Evolutionary conservation across 2,113 vertebrate species (phyloP), one percentile per base, ranked within the genome.

Genomic region (Ictidomys tridecemlineatus): DNA sequence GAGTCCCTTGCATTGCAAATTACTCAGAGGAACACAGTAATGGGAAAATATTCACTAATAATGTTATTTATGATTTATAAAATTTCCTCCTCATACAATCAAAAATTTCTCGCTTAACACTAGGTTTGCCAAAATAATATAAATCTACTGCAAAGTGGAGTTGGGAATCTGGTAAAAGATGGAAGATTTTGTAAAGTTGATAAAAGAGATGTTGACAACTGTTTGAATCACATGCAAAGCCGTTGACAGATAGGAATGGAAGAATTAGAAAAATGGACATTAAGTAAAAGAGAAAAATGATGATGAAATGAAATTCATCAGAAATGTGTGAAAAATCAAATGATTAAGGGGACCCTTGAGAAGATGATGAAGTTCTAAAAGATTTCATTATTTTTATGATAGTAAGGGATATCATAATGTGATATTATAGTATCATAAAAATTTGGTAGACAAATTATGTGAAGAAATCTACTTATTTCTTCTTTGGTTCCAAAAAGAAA

Each of bases 271-370:
- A 92, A 91, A 48, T 73, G 34, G 87, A 32, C 56, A 84, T 45
- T 85, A 88, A 89, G 26, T 69, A 77, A 91, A 56, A 87, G 63
- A 73, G 34, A 16, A 93, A 95, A 94, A 91, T n/a, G 34, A 73
- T 80, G 76, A 83, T 58, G 53, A 45, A 78, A 83, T 67, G 86
- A 84, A 93, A 91, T 83, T 96, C n/a, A 91, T 89, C 86, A 94
- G 85, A 86, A 92, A 92, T 92, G 37, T 77, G 90, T 94, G 45
- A 73, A 88, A 96, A 96, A 92, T 84, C 69, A 95, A 56, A 88
- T 77, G 72, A 63, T 63, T 80, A 82, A 91, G 69, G 63, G 53
- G 48, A 6, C 39, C 69, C 18, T 86, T 63, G 95, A 85, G 39
- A 91, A 85, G 91, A 95, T 56, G 37, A 69, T 73, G 56, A 97